Conservation (phyloP, 2,797 vertebrate species). For the Halcyon chelicuti region DNA sequence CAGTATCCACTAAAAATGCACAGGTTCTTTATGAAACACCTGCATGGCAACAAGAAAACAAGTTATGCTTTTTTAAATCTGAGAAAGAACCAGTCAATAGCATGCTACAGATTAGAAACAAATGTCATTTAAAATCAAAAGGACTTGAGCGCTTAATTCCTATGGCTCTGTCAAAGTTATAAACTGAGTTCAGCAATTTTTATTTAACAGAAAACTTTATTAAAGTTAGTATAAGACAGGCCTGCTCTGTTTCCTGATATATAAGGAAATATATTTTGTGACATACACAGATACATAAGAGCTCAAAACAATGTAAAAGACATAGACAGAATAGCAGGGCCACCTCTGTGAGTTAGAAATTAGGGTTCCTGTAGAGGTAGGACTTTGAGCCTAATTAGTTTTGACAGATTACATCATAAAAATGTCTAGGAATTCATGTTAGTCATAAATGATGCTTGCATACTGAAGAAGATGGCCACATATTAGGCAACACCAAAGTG, state of each 20-base stretch:
- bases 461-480: not conserved
- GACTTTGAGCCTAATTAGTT: not conserved
- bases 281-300: not conserved
- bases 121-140: not conserved
- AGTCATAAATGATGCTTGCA: not conserved
- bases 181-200: not conserved
- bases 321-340: not conserved
- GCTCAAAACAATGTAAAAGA: not conserved
- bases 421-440: not conserved
- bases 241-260: not conserved
- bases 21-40: not conserved
- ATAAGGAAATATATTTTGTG: not conserved
- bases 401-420: not conserved
- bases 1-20: not conserved
- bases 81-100: not conserved
- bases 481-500: not conserved
- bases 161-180: not conserved
- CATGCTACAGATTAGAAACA: not conserved
- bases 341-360: not conserved
- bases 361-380: not conserved
- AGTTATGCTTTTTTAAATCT: not conserved
- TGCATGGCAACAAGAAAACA: not conserved
- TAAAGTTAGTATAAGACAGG: not conserved
- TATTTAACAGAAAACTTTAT: not conserved
- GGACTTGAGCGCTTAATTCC: not conserved